Evolutionary conservation across 2,888 invertebrate species (phyloP), one percentile per base, ranked within the genome.

Genomic region (Bugulina stolonifera): DNA sequence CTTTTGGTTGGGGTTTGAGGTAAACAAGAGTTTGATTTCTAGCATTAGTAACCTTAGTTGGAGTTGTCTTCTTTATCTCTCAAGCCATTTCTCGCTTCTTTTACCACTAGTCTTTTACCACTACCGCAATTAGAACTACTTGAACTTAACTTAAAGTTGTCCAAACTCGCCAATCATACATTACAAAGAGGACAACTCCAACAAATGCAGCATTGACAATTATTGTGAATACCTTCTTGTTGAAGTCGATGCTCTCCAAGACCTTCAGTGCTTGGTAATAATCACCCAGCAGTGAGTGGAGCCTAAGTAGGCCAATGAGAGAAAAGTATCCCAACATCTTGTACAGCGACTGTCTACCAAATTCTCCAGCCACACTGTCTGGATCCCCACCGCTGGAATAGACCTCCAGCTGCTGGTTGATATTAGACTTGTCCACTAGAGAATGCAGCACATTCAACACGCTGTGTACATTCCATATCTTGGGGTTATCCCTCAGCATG

Each of bases 241-340:
- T 95, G 74, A 99, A 82, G 79, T 83, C 81, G 73, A 83, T 82
- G 73, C 81, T 82, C 75, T 83, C 83, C 14, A 83, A 78, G n/a
- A 82, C 89, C 88, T 95, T 95, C 76, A 97, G 92, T 18, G 96
- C 95, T 85, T 97, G 96, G 84, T 98, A 96, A 86, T 99, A 99
- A 86, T 99, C 99, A 0, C 99, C 98, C 64, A 98, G 89, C 73
- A 99, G 87, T 0, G 97, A 97, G 86, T 99, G 99, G 27, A 99
- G 89, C 72, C 99, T 89, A 75, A 99, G 87, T 14, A 99, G 88
- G 1, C 98, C 99, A 71, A 99, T 94, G 35, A 99, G 88, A 54
- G 96, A 94, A 87, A 98, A 99, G 85, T 99, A 99, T 0, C 99
- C 99, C 83, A 99, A 87, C 95, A 98, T 99, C 87, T 98, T 99